Evolutionary conservation across 1,140 invertebrate genomes (phyloP).

Genomic region (Limonius californicus): DNA sequence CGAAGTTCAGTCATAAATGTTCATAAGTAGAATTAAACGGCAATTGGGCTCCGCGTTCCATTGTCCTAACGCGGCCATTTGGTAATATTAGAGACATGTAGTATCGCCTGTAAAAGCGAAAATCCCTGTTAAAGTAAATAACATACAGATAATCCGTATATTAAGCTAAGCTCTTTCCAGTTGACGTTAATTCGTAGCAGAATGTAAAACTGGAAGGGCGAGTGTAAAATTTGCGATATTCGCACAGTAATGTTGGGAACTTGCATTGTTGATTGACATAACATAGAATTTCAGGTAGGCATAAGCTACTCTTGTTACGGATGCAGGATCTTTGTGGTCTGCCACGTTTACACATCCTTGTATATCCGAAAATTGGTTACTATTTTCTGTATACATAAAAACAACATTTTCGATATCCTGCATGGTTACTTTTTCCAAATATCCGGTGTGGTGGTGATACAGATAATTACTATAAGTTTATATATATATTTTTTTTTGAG

Average conservation of each 20-base stretch:
- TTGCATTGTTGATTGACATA: neutral
- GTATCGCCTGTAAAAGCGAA: neutral
- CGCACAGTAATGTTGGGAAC: neutral
- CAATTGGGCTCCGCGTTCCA: neutral
- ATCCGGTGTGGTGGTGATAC: too few relatives aligned
- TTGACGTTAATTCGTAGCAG: constrained; percentile 1
- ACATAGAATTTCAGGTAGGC: neutral
- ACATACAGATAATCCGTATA: neutral
- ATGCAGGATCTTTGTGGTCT: neutral
- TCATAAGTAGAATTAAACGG: neutral
- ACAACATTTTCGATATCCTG: too few relatives aligned
- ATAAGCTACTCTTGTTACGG: neutral
- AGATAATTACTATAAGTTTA: too few relatives aligned
- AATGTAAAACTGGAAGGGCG: constrained; percentile 1
- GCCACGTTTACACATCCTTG: too few relatives aligned
- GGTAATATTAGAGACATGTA: neutral
- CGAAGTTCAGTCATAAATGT: neutral
- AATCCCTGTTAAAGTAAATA: neutral
- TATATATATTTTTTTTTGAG: too few relatives aligned
- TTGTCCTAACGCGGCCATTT: neutral
- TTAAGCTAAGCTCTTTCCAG: neutral
- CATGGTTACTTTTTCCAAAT: too few relatives aligned
- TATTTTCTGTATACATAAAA: too few relatives aligned
- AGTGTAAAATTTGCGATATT: neutral
- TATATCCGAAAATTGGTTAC: too few relatives aligned